These are phyloP conservation scores for Octonoba sinensis DNA, from an alignment of 2,888 invertebrate species.

Conservation along the genomic window DNA sequence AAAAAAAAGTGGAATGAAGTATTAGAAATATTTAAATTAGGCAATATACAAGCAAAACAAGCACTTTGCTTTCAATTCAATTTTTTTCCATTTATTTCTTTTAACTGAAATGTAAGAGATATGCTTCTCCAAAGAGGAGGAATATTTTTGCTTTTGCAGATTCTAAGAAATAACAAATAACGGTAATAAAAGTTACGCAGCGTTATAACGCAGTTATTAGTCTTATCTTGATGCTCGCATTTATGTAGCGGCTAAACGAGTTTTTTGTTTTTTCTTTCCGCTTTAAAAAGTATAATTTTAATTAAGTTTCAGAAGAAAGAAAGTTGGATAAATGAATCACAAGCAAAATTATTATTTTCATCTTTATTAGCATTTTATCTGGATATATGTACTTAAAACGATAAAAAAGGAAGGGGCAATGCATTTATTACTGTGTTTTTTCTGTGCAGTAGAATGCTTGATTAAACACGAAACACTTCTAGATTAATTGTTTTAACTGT, in stretches of 20 bases:
- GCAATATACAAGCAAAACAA: conserved; percentile 51
- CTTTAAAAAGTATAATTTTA: background rate
- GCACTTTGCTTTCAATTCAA: conserved; percentile 28
- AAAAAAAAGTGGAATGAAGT: background rate
- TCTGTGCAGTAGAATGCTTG: too few relatives aligned
- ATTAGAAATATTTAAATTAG: conserved; percentile 54
- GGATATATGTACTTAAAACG: too few relatives aligned
- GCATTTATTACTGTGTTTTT: too few relatives aligned
- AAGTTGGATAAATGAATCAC: background rate
- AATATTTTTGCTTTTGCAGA: background rate
- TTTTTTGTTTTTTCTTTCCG: background rate
- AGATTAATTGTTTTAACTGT: too few relatives aligned
- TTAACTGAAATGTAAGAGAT: background rate
- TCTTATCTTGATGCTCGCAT: background rate
- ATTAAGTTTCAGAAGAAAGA: conserved; percentile 1
- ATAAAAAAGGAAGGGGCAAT: too few relatives aligned
- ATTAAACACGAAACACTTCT: too few relatives aligned
- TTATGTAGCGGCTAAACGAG: background rate
- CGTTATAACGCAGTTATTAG: background rate
- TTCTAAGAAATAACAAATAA: conserved; percentile 1
- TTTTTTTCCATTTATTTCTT: conserved; percentile 8
- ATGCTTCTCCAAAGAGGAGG: background rate
- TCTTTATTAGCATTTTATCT: background rate
- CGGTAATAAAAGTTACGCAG: background rate
- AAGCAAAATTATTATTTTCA: background rate